These are phyloP conservation scores for Tamandua tetradactyla DNA, from an alignment of 2,797 vertebrate species.

Conservation along the genomic window DNA sequence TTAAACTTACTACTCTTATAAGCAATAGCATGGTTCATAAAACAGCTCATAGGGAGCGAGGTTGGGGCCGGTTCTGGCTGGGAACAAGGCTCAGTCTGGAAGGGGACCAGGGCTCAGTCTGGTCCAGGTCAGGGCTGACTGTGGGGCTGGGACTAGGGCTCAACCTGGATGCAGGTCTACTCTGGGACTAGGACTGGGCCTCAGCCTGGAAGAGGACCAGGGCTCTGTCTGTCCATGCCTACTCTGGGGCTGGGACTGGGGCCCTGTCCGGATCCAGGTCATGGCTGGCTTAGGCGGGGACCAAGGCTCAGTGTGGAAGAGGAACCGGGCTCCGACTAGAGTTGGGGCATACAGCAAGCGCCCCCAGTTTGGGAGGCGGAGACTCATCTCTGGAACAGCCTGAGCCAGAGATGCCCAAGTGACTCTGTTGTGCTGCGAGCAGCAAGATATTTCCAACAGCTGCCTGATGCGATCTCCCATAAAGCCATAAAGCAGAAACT, in stretches of 20 bases:
- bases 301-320: accelerated
- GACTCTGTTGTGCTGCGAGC: not conserved
- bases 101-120: no score
- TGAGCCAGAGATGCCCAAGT: not conserved
- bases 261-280: not conserved
- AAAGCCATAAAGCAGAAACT: slow-evolving; percentile 74
- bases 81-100: no score
- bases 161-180: not conserved
- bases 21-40: not conserved
- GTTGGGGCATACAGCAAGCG: not conserved
- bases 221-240: no score
- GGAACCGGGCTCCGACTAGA: not conserved
- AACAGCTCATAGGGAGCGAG: not conserved
- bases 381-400: not conserved
- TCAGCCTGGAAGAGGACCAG: not conserved
- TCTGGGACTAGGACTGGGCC: not conserved
- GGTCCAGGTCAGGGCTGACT: not conserved
- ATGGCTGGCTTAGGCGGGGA: not conserved
- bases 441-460: not conserved
- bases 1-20: accelerated
- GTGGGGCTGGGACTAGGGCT: not conserved
- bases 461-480: slow-evolving; percentile 22
- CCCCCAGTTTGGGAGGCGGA: accelerated
- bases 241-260: no score
- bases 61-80: not conserved